Conservation (phyloP, 2,113 vertebrate species). For the Elephantulus edwardii region DNA sequence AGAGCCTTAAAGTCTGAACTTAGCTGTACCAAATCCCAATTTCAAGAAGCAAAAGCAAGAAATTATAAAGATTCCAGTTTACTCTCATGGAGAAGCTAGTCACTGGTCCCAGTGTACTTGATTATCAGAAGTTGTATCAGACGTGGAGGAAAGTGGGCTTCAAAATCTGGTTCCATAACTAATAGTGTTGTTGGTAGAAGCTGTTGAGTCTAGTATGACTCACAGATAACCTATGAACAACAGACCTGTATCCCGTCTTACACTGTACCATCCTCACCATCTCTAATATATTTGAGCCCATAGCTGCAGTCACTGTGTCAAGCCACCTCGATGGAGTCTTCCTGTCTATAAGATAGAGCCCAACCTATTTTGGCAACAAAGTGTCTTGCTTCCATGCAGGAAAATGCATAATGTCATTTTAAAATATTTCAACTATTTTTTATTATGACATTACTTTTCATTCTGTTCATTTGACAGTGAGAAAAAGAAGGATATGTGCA, state of each 20-base stretch:
- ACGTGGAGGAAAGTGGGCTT: neutral
- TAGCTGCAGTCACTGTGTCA: no score
- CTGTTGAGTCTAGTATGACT: no score
- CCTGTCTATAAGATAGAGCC: neutral
- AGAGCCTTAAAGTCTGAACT: neutral
- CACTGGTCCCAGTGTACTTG: neutral
- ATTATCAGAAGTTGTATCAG: neutral
- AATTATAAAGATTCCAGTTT: neutral
- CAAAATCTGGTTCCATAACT: neutral
- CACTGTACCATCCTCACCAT: no score
- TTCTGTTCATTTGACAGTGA: neutral
- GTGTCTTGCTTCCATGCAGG: neutral
- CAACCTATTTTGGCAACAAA: neutral
- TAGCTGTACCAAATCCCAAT: neutral
- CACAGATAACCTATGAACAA: no score
- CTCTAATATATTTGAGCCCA: no score
- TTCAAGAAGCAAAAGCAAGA: neutral
- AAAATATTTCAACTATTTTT: neutral
- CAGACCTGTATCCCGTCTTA: no score
- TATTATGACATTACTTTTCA: constrained; percentile 2
- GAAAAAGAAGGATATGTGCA: neutral
- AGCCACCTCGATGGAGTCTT: no score
- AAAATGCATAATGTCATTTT: neutral
- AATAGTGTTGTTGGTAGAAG: no score
- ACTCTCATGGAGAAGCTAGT: neutral